Evolutionary conservation across 2,888 invertebrate species (phyloP), one percentile per base, ranked within the genome.

Genomic region (Hypsopygia costalis): DNA sequence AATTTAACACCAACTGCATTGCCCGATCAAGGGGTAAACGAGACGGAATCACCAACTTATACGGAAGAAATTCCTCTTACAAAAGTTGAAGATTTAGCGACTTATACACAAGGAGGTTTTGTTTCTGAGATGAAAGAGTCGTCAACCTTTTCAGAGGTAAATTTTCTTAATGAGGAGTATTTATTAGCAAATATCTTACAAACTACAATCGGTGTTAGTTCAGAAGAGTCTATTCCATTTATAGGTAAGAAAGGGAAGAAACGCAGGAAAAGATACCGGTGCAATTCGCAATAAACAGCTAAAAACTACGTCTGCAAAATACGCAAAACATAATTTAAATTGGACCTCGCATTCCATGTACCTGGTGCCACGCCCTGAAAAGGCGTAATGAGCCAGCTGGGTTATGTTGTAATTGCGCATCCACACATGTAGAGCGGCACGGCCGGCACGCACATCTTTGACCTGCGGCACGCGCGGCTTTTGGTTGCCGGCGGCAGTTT

Each of bases 401-500:
- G 21, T 21, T 21, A 21, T 21, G 21, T 6, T 21, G 21, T 21
- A 21, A 21, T 21, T 3, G 21, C 6, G 21, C n/a, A n/a, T n/a
- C n/a, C n/a, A n/a, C n/a, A n/a, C n/a, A n/a, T n/a, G n/a, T n/a
- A n/a, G n/a, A n/a, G n/a, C n/a, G n/a, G n/a, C n/a, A n/a, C n/a
- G n/a, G n/a, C n/a, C n/a, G n/a, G 21, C 21, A 21, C 21, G 21
- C 21, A 6, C 6, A 21, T 21, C 21, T 44, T 31, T 47, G 22
- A 46, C 29, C 45, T 29, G 48, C 46, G 48, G 41, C 47, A 44
- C 44, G 44, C 40, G 46, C 51, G 43, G 46, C 51, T 40, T 41
- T 41, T 36, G 43, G 41, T 44, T 46, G 46, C 52, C 49, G 47
- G 42, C 49, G 47, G 42, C 51, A 52, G 45, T 47, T 46, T 36